Evolutionary conservation across 1,140 invertebrate species (phyloP).

Genomic region (Leptoteleia sp.): DNA sequence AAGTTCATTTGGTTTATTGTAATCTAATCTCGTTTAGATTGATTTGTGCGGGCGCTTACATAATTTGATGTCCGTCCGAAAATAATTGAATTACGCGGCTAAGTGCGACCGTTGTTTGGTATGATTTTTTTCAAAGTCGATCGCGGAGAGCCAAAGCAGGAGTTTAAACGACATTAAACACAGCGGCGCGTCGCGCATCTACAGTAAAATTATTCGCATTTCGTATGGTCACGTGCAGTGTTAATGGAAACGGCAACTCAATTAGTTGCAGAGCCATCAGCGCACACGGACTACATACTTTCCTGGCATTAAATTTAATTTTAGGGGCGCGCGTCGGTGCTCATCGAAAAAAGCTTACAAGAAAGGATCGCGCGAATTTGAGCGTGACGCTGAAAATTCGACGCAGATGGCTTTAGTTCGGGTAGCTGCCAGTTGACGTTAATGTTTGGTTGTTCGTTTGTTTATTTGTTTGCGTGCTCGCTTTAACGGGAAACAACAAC

Average conservation of each 20-base stretch:
- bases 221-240: slow-evolving; percentile 61
- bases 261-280: slow-evolving; percentile 62
- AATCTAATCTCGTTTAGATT: slow-evolving; percentile 17
- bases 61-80: neutral
- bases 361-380: slow-evolving; percentile 14
- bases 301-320: slow-evolving; percentile 57
- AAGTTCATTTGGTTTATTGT: slow-evolving; percentile 34
- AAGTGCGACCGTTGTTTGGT: neutral
- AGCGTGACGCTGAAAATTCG: neutral
- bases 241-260: slow-evolving; percentile 68
- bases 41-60: neutral
- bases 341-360: slow-evolving; percentile 33
- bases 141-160: slow-evolving; percentile 36
- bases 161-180: slow-evolving; percentile 60
- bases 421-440: slow-evolving; percentile 5
- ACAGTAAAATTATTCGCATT: slow-evolving; percentile 65
- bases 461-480: neutral
- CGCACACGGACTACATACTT: slow-evolving; percentile 58
- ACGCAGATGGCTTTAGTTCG: neutral
- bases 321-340: slow-evolving; percentile 16
- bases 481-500: slow-evolving; percentile 3
- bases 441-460: neutral
- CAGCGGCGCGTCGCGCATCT: slow-evolving; percentile 18
- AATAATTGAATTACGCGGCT: neutral
- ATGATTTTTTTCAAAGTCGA: slow-evolving; percentile 1